These are phyloP conservation scores for Mycalesis mineus DNA, from an alignment of 2,888 invertebrate genomes.

Conservation along the genomic window DNA sequence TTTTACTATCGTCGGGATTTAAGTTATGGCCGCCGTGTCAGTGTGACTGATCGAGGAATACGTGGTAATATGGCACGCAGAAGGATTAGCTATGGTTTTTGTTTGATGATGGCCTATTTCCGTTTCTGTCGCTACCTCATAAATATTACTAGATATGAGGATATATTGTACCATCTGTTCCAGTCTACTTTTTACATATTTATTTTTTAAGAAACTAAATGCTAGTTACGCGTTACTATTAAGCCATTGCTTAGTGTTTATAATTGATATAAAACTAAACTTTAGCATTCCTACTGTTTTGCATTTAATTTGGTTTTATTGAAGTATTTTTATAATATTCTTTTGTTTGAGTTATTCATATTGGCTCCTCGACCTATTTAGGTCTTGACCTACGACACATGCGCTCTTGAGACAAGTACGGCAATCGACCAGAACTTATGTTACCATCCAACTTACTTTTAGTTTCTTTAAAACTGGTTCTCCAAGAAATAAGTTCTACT, in stretches of 20 bases:
- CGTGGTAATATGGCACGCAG: background rate
- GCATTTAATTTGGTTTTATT: background rate
- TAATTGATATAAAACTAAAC: background rate
- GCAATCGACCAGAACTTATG: conserved; percentile 29
- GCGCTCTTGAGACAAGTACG: conserved; percentile 28
- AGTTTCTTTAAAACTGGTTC: background rate
- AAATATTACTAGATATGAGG: background rate
- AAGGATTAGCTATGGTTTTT: conserved; percentile 7
- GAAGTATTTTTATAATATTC: background rate
- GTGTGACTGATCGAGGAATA: background rate
- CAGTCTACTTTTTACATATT: background rate
- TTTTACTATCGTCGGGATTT: conserved; percentile 17
- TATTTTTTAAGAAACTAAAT: background rate
- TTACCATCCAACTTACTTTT: conserved; percentile 12
- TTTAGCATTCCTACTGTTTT: background rate
- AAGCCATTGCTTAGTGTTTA: too few species aligned
- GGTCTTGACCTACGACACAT: conserved; percentile 30
- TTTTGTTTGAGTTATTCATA: background rate
- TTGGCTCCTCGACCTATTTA: conserved; percentile 18
- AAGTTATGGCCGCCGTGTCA: conserved; percentile 8
- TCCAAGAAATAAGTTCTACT: background rate
- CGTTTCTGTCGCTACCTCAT: conserved; percentile 1
- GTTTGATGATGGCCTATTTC: conserved; percentile 2
- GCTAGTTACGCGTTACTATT: too few species aligned
- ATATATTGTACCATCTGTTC: background rate